phyloP scores from a whole-genome alignment of 2,888 invertebrate genomes.

The Omphaloscelis lunosa region DNA sequence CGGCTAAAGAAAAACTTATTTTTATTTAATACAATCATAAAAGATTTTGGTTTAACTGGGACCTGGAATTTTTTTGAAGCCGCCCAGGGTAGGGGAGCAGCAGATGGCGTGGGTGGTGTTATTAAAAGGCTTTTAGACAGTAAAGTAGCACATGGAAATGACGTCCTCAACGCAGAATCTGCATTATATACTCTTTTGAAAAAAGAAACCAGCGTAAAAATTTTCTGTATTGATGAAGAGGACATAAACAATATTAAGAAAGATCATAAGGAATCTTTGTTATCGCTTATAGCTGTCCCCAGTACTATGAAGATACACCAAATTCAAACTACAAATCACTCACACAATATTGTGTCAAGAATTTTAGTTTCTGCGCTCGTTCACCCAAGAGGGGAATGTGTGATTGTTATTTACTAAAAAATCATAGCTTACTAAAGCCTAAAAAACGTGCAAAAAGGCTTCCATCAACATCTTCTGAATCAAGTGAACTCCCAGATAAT shows the following conservation, averaged over 20 bases:
- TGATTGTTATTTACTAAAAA: not conserved
- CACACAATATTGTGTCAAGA: not conserved
- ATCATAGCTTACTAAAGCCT: not conserved
- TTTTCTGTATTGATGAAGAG: not conserved
- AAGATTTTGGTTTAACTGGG: too few species aligned
- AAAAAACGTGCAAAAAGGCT: not conserved
- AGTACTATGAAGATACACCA: not conserved
- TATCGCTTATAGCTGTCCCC: not conserved
- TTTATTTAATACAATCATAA: too few species aligned
- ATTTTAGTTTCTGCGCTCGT: slow-evolving; percentile 3
- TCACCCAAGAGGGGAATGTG: not conserved
- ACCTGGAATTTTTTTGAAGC: too few species aligned
- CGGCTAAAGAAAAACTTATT: too few species aligned
- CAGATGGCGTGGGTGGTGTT: not conserved
- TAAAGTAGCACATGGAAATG: not conserved
- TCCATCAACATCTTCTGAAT: not conserved
- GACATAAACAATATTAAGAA: not conserved
- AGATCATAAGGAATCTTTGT: not conserved
- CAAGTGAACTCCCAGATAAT: not conserved
- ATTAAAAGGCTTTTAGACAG: slow-evolving; percentile 4
- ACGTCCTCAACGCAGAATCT: not conserved
- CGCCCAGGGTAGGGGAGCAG: too few species aligned
- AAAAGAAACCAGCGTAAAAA: slow-evolving; percentile 1
- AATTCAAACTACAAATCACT: slow-evolving; percentile 2
- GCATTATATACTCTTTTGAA: not conserved